phyloP scores from a whole-genome alignment of 2,888 invertebrate genomes.

The Timandra comae region DNA sequence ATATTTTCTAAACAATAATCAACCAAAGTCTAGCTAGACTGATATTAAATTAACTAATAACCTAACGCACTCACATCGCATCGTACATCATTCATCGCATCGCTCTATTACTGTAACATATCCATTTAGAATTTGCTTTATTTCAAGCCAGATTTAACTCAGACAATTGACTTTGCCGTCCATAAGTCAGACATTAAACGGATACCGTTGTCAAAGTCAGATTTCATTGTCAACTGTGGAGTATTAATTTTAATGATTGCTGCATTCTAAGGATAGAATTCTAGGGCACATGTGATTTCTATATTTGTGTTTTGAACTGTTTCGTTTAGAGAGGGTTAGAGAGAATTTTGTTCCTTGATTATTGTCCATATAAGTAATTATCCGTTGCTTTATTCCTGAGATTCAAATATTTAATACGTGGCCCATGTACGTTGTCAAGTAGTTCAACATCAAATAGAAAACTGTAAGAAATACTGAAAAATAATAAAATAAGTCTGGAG shows the following conservation, averaged over 20 bases:
- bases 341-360: too few relatives aligned
- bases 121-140: slow-evolving; percentile 24
- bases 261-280: slow-evolving; percentile 30
- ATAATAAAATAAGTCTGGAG: too few relatives aligned
- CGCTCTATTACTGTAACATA: slow-evolving; percentile 4
- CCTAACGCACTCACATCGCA: slow-evolving; percentile 1
- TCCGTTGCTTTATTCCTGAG: too few relatives aligned
- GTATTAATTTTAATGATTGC: slow-evolving; percentile 55
- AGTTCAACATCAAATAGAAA: too few relatives aligned
- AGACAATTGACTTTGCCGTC: slow-evolving; percentile 66
- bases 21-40: too few relatives aligned
- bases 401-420: too few relatives aligned
- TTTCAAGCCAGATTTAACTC: slow-evolving; percentile 55
- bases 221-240: slow-evolving; percentile 44
- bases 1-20: too few relatives aligned
- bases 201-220: slow-evolving; percentile 54
- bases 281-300: slow-evolving; percentile 23
- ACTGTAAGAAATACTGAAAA: too few relatives aligned
- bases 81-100: slow-evolving; percentile 6
- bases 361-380: too few relatives aligned
- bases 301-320: too few relatives aligned
- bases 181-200: slow-evolving; percentile 67
- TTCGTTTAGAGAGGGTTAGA: too few relatives aligned
- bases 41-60: slow-evolving; percentile 1
- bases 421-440: too few relatives aligned